A percentile compares a stretch with the other conserved stretches of the same genome.
phyloP scores from a whole-genome alignment of 1,140 invertebrate genomes.

The Amyelois transitella region DNA sequence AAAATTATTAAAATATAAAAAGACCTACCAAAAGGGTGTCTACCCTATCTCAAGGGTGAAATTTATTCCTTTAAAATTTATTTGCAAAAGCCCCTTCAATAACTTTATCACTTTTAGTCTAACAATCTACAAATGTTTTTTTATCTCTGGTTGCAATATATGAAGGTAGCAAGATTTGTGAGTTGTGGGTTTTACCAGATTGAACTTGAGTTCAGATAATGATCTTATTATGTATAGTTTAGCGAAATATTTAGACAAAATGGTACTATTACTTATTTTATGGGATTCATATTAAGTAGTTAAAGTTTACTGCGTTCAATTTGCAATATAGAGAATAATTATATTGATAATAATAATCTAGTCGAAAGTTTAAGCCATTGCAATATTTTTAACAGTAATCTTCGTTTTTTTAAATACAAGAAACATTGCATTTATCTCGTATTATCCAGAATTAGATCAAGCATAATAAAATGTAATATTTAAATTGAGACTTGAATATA shows the following conservation, averaged over 20 bases:
- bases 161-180: background rate
- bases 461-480: slow-evolving; percentile 21
- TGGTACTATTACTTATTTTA: background rate
- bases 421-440: slow-evolving; percentile 32
- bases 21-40: too few relatives aligned
- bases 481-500: slow-evolving; percentile 26
- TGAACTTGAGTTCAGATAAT: background rate
- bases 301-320: slow-evolving; percentile 10
- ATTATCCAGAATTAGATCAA: slow-evolving; percentile 6
- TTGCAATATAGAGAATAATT: slow-evolving; percentile 55
- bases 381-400: slow-evolving; percentile 50
- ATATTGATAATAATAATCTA: slow-evolving; percentile 66
- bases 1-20: too few relatives aligned
- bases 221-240: background rate
- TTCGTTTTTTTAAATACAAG: slow-evolving; percentile 25
- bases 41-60: too few relatives aligned
- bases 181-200: background rate
- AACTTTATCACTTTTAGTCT: too few relatives aligned
- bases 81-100: too few relatives aligned
- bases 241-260: background rate
- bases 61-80: too few relatives aligned
- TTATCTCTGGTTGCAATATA: background rate
- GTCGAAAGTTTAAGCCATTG: slow-evolving; percentile 68
- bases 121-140: too few relatives aligned
- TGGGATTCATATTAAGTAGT: background rate